Evolutionary conservation across 1,140 invertebrate genomes (phyloP).

Genomic region (Cyclina sinensis): DNA sequence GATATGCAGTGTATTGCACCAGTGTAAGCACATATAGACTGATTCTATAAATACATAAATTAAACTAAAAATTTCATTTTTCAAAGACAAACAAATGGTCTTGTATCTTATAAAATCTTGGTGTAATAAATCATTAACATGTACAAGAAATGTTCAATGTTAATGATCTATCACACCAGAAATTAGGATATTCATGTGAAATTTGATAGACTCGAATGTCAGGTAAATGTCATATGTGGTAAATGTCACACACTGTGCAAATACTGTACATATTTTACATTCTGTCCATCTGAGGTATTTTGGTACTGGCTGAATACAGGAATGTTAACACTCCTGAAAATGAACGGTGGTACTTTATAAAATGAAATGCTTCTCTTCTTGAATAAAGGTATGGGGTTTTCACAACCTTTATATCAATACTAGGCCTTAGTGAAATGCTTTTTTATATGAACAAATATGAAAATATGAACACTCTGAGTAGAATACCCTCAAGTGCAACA

Average conservation of each 20-base stretch:
- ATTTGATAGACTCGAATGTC: neutral
- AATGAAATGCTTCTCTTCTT: neutral
- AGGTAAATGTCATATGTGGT: neutral
- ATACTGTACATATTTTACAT: constrained; percentile 41
- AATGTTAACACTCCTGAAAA: neutral
- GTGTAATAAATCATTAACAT: too few relatives aligned
- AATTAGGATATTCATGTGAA: neutral
- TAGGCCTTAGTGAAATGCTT: neutral
- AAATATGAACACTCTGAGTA: constrained; percentile 35
- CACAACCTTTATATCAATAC: neutral
- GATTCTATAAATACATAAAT: neutral
- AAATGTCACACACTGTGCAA: constrained; percentile 31
- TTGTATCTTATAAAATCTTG: too few relatives aligned
- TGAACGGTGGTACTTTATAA: too few relatives aligned
- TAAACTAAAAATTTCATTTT: neutral
- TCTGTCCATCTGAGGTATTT: constrained; percentile 26
- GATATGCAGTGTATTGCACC: constrained; percentile 22
- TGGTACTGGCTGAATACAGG: neutral
- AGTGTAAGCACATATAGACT: neutral
- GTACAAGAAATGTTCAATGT: too few relatives aligned
- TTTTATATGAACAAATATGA: constrained; percentile 1
- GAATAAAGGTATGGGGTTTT: neutral
- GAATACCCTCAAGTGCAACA: constrained; percentile 16
- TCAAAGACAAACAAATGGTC: too few relatives aligned
- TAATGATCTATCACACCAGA: neutral